phyloP scores from a whole-genome alignment of 1,140 invertebrate genomes.

The Drosophila ogumai region DNA sequence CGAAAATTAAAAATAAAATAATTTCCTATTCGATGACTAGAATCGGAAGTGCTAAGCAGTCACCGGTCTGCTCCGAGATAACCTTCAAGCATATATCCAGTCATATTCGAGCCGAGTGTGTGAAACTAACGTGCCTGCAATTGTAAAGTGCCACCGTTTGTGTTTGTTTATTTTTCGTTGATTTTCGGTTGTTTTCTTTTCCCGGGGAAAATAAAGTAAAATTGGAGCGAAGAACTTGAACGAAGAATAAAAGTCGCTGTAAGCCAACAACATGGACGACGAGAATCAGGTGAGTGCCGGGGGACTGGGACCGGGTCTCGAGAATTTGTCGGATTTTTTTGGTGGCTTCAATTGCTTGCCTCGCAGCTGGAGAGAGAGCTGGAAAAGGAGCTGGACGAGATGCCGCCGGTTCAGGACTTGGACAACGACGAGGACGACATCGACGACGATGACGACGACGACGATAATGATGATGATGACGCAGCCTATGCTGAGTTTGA shows the following conservation, averaged over 20 bases:
- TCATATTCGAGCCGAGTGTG: not conserved
- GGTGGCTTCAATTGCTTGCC: not conserved
- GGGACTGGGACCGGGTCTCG: not conserved
- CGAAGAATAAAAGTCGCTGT: not conserved
- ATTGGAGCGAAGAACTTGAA: not conserved
- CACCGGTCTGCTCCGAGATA: no score
- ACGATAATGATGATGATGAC: not conserved
- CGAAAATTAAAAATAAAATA: not conserved
- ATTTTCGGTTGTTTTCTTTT: not conserved
- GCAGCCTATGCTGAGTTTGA: not conserved
- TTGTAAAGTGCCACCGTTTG: not conserved
- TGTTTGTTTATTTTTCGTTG: not conserved
- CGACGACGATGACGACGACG: not conserved
- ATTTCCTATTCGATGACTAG: not conserved
- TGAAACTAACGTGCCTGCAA: not conserved
- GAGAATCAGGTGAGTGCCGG: not conserved
- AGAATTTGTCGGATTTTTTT: not conserved
- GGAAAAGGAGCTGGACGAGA: conserved; percentile 15
- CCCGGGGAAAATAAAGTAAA: not conserved
- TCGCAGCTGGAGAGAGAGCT: conserved; percentile 7
- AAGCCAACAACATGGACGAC: not conserved
- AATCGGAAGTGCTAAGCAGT: not conserved
- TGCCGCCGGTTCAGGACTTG: conserved; percentile 5
- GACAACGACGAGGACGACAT: not conserved
- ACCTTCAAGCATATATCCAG: not conserved